Conservation (phyloP, 64 coral and sea anemone species). For the Anthopleura sola region DNA sequence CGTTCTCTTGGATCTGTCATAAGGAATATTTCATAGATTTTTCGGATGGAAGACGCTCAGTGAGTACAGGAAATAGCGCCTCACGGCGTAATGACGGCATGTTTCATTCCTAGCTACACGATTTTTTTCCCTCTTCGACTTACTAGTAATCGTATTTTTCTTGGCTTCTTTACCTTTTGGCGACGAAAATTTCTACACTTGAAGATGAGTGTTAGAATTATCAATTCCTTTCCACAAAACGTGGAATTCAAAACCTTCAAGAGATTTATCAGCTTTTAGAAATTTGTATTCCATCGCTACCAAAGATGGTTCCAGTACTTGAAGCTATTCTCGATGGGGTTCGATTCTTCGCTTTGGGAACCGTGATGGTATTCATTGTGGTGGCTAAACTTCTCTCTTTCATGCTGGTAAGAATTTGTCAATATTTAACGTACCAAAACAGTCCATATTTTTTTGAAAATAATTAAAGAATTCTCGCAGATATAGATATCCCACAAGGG, state of each 20-base stretch:
- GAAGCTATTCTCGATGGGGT: slow-evolving; percentile 3
- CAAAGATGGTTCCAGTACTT: neutral
- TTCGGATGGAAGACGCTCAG: neutral
- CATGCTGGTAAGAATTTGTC: neutral
- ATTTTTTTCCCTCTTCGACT: neutral
- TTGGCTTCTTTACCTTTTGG: neutral
- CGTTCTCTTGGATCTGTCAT: neutral
- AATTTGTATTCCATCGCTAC: neutral
- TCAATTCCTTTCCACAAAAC: neutral
- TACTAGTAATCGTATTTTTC: neutral
- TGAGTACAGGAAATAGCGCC: neutral
- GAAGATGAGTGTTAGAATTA: neutral
- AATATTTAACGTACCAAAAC: too few relatives aligned
- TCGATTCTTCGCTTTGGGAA: slow-evolving; percentile 4
- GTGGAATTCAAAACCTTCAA: neutral
- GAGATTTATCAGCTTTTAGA: neutral
- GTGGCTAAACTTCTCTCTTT: neutral
- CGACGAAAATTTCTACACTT: neutral
- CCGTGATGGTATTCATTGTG: neutral
- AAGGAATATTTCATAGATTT: neutral
- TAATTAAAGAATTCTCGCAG: too few relatives aligned
- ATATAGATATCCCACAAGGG: too few relatives aligned
- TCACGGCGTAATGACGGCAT: neutral
- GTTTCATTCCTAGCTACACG: neutral
- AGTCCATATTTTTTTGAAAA: too few relatives aligned